These are phyloP conservation scores for Eidolon helvum DNA, from an alignment of 2,113 vertebrate genomes.

Conservation along the genomic window DNA sequence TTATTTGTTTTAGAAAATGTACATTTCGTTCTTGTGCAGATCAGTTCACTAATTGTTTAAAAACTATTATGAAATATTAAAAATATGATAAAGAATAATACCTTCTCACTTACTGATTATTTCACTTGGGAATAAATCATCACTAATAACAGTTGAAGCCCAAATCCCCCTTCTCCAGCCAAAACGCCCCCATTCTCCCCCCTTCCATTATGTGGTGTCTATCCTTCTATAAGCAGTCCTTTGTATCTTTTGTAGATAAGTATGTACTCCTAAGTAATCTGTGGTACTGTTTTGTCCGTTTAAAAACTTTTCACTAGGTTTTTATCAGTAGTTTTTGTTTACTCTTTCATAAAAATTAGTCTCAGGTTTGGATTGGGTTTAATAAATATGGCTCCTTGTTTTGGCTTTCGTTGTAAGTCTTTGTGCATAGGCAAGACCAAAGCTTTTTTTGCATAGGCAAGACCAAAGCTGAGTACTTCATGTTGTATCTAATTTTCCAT, in stretches of 20 bases:
- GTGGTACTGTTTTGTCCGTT: not conserved
- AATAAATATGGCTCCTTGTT: not conserved
- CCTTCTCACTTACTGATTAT: not conserved
- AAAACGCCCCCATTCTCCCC: too few species aligned
- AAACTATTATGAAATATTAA: slow-evolving; percentile 25
- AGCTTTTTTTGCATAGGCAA: not conserved
- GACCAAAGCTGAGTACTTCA: not conserved
- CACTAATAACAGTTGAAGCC: not conserved
- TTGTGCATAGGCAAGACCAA: not conserved
- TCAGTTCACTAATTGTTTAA: not conserved
- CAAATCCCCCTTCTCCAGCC: not conserved
- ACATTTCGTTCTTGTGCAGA: not conserved
- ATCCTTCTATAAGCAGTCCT: not conserved
- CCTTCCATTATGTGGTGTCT: rapidly evolving
- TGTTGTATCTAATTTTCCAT: not conserved
- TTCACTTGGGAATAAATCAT: not conserved
- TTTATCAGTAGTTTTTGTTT: not conserved
- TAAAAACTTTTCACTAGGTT: not conserved
- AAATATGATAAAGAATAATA: not conserved
- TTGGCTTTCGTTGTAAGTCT: not conserved
- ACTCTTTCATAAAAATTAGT: not conserved
- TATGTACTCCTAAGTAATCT: not conserved
- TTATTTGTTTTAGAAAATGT: slow-evolving; percentile 28
- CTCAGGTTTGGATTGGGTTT: not conserved
- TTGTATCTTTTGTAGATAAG: not conserved